A percentile compares a stretch with the other conserved stretches of the same genome.
phyloP scores from a whole-genome alignment of 1,140 invertebrate genomes.

The Polypedilum vanderplanki region DNA sequence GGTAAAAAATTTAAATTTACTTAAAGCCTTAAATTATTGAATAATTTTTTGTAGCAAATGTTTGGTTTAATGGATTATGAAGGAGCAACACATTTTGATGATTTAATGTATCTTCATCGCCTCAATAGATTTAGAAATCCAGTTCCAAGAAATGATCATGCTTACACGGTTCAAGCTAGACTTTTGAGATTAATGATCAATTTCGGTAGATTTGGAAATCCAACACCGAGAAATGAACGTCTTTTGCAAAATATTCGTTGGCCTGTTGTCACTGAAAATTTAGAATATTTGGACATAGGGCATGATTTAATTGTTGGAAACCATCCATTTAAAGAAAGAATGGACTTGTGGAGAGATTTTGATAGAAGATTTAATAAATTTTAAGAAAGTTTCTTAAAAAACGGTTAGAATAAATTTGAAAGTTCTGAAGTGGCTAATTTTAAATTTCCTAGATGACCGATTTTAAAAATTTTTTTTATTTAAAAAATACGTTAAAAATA shows the following conservation, averaged over 20 bases:
- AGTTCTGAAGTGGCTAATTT: too few species aligned
- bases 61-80: neutral
- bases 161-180: neutral
- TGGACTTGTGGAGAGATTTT: neutral
- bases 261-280: neutral
- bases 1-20: neutral
- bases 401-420: too few species aligned
- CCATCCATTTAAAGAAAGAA: neutral
- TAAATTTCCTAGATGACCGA: too few species aligned
- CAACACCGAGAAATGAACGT: neutral
- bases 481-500: too few species aligned
- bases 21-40: neutral
- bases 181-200: neutral
- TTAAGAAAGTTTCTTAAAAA: too few species aligned
- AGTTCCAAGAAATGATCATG: slow-evolving; percentile 1
- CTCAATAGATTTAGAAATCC: neutral
- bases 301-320: neutral
- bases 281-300: neutral
- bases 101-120: neutral
- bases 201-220: neutral
- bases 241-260: neutral
- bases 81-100: neutral
- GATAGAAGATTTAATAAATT: neutral
- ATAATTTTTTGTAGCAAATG: neutral
- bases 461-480: too few species aligned